Evolutionary conservation across 2,797 vertebrate genomes (phyloP).

Genomic region (Eutrigla gurnardus): DNA sequence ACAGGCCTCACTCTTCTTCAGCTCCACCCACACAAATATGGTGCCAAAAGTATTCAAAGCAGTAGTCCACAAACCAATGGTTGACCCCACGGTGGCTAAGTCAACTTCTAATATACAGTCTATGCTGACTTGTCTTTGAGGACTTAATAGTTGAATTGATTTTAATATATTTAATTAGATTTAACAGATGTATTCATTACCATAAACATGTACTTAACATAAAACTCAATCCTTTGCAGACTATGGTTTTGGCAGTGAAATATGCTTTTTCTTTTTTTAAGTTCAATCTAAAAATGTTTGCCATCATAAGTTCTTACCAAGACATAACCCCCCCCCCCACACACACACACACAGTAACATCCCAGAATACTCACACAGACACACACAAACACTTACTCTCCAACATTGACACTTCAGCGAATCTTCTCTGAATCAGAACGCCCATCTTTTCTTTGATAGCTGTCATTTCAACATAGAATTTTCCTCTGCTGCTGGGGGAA

Average conservation of each 20-base stretch:
- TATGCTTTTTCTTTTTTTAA: background rate
- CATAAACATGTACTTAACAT: background rate
- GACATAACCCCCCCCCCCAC: background rate
- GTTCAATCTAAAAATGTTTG: constrained; percentile 9
- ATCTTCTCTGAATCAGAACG: constrained; percentile 77
- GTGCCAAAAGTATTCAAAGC: background rate
- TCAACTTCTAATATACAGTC: background rate
- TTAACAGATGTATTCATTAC: background rate
- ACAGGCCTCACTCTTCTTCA: background rate
- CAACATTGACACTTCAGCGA: constrained; percentile 50
- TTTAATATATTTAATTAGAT: background rate
- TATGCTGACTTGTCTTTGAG: background rate
- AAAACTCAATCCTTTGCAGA: background rate
- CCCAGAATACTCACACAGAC: background rate
- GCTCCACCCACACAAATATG: background rate
- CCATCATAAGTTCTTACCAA: background rate
- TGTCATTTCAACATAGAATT: constrained; percentile 89
- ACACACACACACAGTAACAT: too few species aligned
- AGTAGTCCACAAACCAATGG: background rate
- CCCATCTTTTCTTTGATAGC: constrained; percentile 87
- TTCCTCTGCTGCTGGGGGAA: constrained; percentile 89
- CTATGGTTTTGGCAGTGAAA: background rate
- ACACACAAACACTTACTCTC: background rate
- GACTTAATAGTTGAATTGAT: background rate
- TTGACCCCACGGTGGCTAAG: background rate